Percentiles rank a stretch among this genome's conserved stretches.
Evolutionary conservation across 2,888 invertebrate species (phyloP).

Genomic region (Drosophila kuntzei): DNA sequence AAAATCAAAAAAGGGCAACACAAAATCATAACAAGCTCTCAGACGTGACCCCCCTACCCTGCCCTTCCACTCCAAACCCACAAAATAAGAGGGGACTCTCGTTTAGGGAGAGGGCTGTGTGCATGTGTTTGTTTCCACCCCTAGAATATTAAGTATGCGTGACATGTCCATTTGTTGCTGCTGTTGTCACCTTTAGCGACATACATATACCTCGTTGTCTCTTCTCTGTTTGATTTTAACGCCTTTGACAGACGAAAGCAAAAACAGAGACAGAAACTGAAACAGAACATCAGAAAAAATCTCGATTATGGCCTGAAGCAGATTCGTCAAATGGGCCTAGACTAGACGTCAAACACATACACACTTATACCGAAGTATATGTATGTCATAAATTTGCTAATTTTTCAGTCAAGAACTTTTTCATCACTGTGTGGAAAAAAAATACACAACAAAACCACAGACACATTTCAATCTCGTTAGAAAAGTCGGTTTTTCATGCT

Average conservation of each 20-base stretch:
- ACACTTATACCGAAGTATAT: conserved; percentile 4
- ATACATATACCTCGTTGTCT: conserved; percentile 35
- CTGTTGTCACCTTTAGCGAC: conserved; percentile 69
- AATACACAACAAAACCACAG: conserved; percentile 26
- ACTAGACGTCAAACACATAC: conserved; percentile 37
- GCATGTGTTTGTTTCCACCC: conserved; percentile 22
- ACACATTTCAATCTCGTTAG: conserved; percentile 18
- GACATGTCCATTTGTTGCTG: conserved; percentile 74
- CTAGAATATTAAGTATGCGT: conserved; percentile 73
- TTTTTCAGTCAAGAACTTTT: conserved; percentile 56
- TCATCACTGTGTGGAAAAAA: conserved; percentile 52
- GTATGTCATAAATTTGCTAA: conserved; percentile 39
- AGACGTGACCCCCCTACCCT: conserved; percentile 55
- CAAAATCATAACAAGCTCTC: conserved; percentile 73
- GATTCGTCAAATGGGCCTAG: conserved; percentile 52
- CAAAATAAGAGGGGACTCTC: conserved; percentile 5
- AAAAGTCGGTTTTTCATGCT: conserved; percentile 26
- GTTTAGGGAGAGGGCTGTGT: neutral
- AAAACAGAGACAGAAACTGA: conserved; percentile 11
- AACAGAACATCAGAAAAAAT: conserved; percentile 26
- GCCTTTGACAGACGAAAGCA: conserved; percentile 43
- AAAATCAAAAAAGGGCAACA: conserved; percentile 57
- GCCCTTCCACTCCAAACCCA: neutral
- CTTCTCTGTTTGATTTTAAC: conserved; percentile 39
- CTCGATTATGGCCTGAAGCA: conserved; percentile 23